These are phyloP conservation scores for Platygyra sinensis DNA, from an alignment of 64 coral and sea anemone species.

Conservation along the genomic window DNA sequence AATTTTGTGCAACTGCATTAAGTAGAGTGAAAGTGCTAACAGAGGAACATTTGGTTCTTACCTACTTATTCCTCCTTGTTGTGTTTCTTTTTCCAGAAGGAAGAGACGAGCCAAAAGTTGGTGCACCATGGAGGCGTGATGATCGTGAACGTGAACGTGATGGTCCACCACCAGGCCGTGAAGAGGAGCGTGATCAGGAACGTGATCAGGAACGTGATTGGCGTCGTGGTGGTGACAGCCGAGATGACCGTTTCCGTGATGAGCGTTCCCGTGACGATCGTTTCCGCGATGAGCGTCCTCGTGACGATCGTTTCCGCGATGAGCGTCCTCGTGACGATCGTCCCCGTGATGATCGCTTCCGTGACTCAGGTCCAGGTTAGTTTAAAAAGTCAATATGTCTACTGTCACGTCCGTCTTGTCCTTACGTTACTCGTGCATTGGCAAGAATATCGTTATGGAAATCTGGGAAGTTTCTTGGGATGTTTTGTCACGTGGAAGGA, in stretches of 20 bases:
- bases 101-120: constrained; percentile 9
- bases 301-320: constrained; percentile 6
- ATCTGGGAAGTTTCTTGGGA: no score
- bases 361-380: background rate
- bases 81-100: no score
- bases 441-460: no score
- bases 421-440: no score
- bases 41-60: no score
- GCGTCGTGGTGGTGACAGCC: constrained; percentile 15
- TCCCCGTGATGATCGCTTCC: constrained; percentile 3
- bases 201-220: constrained; percentile 9
- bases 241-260: constrained; percentile 20
- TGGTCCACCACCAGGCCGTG: constrained; percentile 1
- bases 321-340: background rate
- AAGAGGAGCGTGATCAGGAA: background rate
- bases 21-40: no score
- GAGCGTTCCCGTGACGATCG: no score
- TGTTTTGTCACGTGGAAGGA: no score
- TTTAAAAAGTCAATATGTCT: no score
- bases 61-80: no score
- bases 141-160: background rate
- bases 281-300: background rate
- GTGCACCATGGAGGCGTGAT: constrained; percentile 2
- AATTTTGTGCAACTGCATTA: no score
- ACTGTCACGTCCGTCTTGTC: no score